Evolutionary conservation across 1,140 invertebrate species (phyloP).

Genomic region (Teleogryllus occipitalis): DNA sequence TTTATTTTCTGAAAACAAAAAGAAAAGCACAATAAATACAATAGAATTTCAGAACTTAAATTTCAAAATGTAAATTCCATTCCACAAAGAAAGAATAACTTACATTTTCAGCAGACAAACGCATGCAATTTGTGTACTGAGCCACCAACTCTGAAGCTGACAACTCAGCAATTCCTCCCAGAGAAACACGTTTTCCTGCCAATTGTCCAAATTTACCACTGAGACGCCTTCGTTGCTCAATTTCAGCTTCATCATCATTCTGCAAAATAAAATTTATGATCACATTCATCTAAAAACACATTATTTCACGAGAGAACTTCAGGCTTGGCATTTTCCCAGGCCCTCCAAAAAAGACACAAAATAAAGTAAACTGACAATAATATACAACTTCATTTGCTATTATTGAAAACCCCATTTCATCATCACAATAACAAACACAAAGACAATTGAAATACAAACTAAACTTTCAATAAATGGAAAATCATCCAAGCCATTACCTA

Average conservation of each 20-base stretch:
- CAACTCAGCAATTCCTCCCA: slow-evolving; percentile 21
- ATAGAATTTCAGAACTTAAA: neutral
- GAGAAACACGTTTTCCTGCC: slow-evolving; percentile 35
- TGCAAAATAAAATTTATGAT: slow-evolving; percentile 11
- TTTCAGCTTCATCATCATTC: slow-evolving; percentile 38
- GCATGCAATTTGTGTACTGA: slow-evolving; percentile 57
- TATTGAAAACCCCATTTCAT: too few relatives aligned
- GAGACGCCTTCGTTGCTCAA: slow-evolving; percentile 37
- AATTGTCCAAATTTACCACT: slow-evolving; percentile 29
- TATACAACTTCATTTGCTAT: too few relatives aligned
- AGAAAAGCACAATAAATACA: slow-evolving; percentile 20
- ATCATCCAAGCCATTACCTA: too few relatives aligned
- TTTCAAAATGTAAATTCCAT: slow-evolving; percentile 8
- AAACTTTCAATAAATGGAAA: too few relatives aligned
- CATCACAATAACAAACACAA: too few relatives aligned
- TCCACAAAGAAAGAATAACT: slow-evolving; percentile 26
- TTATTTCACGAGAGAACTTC: too few relatives aligned
- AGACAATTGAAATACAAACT: too few relatives aligned
- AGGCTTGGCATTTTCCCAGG: too few relatives aligned
- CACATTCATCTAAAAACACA: neutral
- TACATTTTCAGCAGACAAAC: slow-evolving; percentile 59
- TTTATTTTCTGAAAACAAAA: slow-evolving; percentile 62
- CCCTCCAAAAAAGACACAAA: too few relatives aligned
- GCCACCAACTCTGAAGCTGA: slow-evolving; percentile 45
- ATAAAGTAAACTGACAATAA: too few relatives aligned